These are phyloP conservation scores for Enteromius mattozi DNA, from an alignment of 2,797 vertebrate species.

Conservation along the genomic window DNA sequence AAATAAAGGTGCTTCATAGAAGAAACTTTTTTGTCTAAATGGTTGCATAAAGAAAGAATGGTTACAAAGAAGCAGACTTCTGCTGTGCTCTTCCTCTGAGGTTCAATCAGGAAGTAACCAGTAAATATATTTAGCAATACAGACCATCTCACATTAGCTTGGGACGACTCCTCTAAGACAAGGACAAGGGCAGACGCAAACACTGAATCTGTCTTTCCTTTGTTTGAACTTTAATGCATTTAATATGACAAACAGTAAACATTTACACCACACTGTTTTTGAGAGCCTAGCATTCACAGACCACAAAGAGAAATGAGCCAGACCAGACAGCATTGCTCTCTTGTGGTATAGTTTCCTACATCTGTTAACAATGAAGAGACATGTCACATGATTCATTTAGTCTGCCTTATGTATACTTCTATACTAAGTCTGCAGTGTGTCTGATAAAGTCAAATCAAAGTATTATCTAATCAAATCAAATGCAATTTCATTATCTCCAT, in stretches of 20 bases:
- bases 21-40: no score
- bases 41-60: not conserved
- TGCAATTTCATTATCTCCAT: not conserved
- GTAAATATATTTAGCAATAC: conserved; percentile 16
- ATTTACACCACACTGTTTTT: conserved; percentile 11
- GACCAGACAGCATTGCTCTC: conserved; percentile 4
- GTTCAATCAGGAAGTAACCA: not conserved
- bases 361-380: conserved; percentile 32
- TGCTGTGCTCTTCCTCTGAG: not conserved
- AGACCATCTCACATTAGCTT: conserved; percentile 5
- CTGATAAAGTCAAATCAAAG: not conserved
- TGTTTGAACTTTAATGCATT: not conserved
- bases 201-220: not conserved
- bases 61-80: not conserved
- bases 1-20: no score
- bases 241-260: conserved; percentile 9
- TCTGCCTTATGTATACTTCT: not conserved
- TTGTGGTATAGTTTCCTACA: conserved; percentile 15
- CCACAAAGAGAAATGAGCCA: not conserved
- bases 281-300: not conserved
- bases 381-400: not conserved
- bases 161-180: not conserved
- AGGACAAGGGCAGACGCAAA: conserved; percentile 10
- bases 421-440: not conserved
- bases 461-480: not conserved